Evolutionary conservation across 2,797 vertebrate genomes (phyloP).

Genomic region (Fistularia tabacaria): DNA sequence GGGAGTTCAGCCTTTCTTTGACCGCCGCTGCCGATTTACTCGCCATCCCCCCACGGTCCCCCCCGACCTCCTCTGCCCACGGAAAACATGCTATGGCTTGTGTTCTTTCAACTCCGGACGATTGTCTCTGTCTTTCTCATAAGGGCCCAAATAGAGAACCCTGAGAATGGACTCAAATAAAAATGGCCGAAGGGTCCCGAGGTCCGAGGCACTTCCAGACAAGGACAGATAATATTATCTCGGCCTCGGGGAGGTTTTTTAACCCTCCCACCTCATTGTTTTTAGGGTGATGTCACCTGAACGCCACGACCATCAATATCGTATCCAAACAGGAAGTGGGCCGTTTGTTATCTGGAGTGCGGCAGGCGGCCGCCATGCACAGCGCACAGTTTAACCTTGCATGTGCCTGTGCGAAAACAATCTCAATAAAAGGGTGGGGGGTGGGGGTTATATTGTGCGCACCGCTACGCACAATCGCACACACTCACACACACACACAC

Average conservation of each 20-base stretch:
- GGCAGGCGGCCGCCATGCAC: no score
- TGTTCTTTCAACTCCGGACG: no score
- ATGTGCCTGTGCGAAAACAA: background rate
- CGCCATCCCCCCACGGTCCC: no score
- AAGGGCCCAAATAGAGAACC: background rate
- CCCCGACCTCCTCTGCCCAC: conserved; percentile 58
- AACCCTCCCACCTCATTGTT: no score
- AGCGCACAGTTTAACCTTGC: background rate
- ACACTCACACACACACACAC: background rate
- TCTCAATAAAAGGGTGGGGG: background rate
- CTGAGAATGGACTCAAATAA: background rate
- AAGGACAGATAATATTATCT: conserved; percentile 11
- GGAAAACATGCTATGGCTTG: conserved; percentile 53
- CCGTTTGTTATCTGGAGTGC: background rate
- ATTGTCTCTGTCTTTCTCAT: background rate
- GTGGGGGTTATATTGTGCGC: background rate
- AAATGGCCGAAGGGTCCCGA: background rate
- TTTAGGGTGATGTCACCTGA: no score
- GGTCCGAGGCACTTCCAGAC: background rate
- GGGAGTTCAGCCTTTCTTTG: no score
- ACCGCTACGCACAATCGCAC: background rate
- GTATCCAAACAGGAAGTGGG: background rate
- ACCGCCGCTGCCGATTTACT: no score
- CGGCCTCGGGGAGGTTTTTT: no score
- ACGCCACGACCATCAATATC: background rate